Percentiles rank a stretch among this genome's conserved stretches.
These are phyloP conservation scores for Pagetopsis macropterus DNA, from an alignment of 2,797 vertebrate species.

Conservation along the genomic window DNA sequence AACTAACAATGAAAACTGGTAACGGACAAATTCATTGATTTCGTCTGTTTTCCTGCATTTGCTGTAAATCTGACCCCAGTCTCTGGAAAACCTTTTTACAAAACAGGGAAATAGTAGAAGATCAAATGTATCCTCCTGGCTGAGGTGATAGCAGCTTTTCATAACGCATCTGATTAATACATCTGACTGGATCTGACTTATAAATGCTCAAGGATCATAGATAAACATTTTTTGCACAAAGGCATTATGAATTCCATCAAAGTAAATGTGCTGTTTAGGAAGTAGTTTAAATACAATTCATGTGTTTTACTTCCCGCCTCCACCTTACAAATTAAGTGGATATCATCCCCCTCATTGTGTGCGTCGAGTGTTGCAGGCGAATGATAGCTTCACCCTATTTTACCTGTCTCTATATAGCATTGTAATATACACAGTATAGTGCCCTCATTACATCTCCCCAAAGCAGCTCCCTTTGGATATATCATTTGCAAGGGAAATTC, in stretches of 20 bases:
- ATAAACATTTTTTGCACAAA: slow-evolving; percentile 33
- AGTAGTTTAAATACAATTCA: slow-evolving; percentile 23
- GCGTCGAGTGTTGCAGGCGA: not conserved
- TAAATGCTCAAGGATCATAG: slow-evolving; percentile 29
- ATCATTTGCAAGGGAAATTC: slow-evolving; percentile 72
- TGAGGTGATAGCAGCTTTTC: slow-evolving; percentile 14
- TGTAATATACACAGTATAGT: not conserved
- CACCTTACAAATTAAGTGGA: slow-evolving; percentile 35
- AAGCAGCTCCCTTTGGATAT: slow-evolving; percentile 15
- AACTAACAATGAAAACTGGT: not conserved
- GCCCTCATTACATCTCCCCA: not conserved
- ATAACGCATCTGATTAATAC: slow-evolving; percentile 12
- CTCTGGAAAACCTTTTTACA: too few relatives aligned
- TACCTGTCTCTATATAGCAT: not conserved
- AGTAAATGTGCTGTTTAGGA: slow-evolving; percentile 29
- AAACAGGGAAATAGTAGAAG: slow-evolving; percentile 4
- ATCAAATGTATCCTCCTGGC: slow-evolving; percentile 18
- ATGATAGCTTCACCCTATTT: slow-evolving; percentile 8
- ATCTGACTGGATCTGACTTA: slow-evolving; percentile 11
- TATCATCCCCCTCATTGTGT: not conserved
- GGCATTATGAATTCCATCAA: slow-evolving; percentile 35
- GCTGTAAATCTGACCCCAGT: not conserved
- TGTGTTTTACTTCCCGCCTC: slow-evolving; percentile 30
- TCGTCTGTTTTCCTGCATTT: not conserved
- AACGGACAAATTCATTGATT: not conserved